These are phyloP conservation scores for Zaprionus obscuricornis DNA, from an alignment of 2,888 invertebrate genomes.

Conservation along the genomic window DNA sequence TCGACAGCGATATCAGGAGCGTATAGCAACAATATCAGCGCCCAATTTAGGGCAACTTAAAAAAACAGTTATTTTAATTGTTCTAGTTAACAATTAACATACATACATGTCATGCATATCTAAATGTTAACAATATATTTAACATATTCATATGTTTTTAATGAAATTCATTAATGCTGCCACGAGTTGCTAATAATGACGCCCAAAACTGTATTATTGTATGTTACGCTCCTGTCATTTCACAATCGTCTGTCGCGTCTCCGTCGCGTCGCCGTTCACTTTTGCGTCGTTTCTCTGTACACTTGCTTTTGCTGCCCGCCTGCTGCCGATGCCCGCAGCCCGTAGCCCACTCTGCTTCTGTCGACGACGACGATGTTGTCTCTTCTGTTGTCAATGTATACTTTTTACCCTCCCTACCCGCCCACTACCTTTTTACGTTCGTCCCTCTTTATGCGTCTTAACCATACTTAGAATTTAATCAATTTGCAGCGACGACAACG, in stretches of 20 bases:
- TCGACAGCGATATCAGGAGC: constrained; percentile 47
- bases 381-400: constrained; percentile 62
- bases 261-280: constrained; percentile 74
- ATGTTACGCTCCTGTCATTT: constrained; percentile 61
- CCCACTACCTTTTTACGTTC: constrained; percentile 7
- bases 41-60: constrained; percentile 42
- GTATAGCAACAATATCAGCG: constrained; percentile 20
- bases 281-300: constrained; percentile 77
- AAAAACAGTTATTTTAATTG: neutral
- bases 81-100: no score
- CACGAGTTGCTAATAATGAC: neutral
- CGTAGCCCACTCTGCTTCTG: no score
- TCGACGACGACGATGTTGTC: constrained; percentile 43
- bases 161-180: neutral
- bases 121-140: no score
- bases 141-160: no score
- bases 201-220: neutral
- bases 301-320: constrained; percentile 63
- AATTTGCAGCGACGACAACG: constrained; percentile 49
- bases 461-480: constrained; percentile 52
- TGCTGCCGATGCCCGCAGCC: constrained; percentile 62
- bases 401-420: no score
- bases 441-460: constrained; percentile 18
- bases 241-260: constrained; percentile 67
- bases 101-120: no score